Percentiles rank a stretch among this genome's conserved stretches.
phyloP scores from a whole-genome alignment of 2,113 vertebrate species.

The Serranochromis macrocephalus region DNA sequence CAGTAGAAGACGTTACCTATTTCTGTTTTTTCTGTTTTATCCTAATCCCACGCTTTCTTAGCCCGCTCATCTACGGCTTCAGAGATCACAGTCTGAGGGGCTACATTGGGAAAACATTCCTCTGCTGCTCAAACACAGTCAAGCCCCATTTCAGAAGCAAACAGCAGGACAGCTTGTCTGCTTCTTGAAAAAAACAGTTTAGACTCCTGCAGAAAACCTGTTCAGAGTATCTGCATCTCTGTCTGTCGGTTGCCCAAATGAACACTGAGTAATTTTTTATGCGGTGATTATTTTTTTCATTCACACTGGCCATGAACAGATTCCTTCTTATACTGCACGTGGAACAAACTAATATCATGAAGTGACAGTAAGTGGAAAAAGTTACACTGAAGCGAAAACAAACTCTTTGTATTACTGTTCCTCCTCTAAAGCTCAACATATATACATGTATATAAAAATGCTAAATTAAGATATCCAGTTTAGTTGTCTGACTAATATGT shows the following conservation, averaged over 20 bases:
- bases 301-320: not conserved
- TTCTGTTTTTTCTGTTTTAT: slow-evolving; percentile 68
- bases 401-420: not conserved
- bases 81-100: slow-evolving; percentile 58
- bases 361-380: not conserved
- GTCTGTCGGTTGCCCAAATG: fast-evolving
- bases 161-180: not conserved
- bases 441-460: not conserved
- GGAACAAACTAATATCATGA: not conserved
- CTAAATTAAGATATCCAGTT: not conserved
- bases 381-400: not conserved
- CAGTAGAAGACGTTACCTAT: no score
- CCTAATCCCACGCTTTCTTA: slow-evolving; percentile 66
- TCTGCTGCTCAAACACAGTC: not conserved
- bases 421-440: not conserved
- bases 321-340: not conserved
- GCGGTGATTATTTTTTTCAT: not conserved
- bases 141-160: not conserved
- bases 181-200: not conserved
- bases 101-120: slow-evolving; percentile 26
- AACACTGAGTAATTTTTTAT: not conserved
- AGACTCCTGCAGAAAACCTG: not conserved
- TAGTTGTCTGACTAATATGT: not conserved
- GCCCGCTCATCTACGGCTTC: slow-evolving; percentile 69
- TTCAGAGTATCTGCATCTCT: not conserved